These are phyloP conservation scores for Lacerta agilis DNA, from an alignment of 2,797 vertebrate species.

Conservation along the genomic window DNA sequence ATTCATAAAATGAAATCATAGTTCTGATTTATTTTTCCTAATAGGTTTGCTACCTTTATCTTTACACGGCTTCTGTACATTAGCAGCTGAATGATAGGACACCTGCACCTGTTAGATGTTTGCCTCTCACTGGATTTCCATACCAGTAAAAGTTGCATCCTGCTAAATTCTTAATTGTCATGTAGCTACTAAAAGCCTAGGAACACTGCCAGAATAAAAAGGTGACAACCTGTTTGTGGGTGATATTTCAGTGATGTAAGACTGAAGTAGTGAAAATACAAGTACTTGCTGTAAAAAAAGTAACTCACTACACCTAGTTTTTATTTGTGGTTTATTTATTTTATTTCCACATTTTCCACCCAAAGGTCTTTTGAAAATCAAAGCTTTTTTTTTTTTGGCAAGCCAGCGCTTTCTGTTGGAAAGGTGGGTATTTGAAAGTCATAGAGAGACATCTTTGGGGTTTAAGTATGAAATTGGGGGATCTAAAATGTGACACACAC, in stretches of 20 bases:
- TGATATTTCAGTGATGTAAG: background rate
- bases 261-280: background rate
- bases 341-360: background rate
- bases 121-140: background rate
- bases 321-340: background rate
- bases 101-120: background rate
- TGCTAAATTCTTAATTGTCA: background rate
- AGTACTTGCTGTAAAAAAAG: background rate
- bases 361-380: background rate
- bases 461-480: constrained; percentile 13
- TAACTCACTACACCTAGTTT: background rate
- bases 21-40: background rate
- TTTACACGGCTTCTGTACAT: background rate
- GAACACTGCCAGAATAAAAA: background rate
- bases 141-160: background rate
- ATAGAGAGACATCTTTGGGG: constrained; percentile 2
- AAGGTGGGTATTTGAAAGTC: constrained; percentile 26
- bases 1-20: background rate
- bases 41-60: background rate
- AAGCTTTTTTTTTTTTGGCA: constrained; percentile 21
- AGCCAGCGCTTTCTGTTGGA: constrained; percentile 6
- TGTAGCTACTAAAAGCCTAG: background rate
- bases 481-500: background rate
- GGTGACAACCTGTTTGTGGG: background rate
- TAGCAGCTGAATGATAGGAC: background rate